Base-by-base conservation (phyloP, 2,113 vertebrate genomes). In the Catharus fuscescens region DNA sequence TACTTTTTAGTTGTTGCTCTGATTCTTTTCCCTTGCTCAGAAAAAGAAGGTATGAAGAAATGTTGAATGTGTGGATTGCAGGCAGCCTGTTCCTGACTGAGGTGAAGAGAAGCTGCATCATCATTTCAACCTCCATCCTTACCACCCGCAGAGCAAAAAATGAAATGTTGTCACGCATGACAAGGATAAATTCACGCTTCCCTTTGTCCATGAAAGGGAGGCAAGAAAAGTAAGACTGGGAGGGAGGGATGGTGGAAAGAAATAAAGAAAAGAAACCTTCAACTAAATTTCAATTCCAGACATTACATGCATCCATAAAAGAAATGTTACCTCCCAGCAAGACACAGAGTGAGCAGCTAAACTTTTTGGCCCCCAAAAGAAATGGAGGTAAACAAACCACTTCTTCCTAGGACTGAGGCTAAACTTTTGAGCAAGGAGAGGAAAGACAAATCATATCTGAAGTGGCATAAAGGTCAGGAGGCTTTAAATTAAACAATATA, bases 241-340 rank as follows among this genome's bases (percentile, higher is more conserved):
- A 52, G 31, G 25, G 5, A 57, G 20, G 1, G 25, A 61, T 48
- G 3, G 17, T 10, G 5, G 17, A 86, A 94, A 84, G 59, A 81
- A 81, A 23, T 45, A 88, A 64, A 78, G 60, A 96, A 85, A 59
- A 85, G n/a, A 83, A 83, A 7, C 34, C 40, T 67, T 87, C 40
- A 81, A 92, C 87, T 87, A 65, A 73, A 50, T 95, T 97, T 96
- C 91, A 74, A 86, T 94, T 97, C 61, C 57, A 93, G 82, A n/a
- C 16, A 10, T 97, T 97, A 93, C 8, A 12, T 15, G 38, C 59
- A 77, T 32, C 54, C 40, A 56, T 77, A 90, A 86, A 93, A 94
- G 67, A 90, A 94, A 94, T 91, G 36, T 40, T 81, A 72, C 19
- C 34, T 94, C 80, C 40, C 89, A 88, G 76, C 57, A 94, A 90